Conservation (phyloP, 2,888 invertebrate species). For the Epinotia nisella region DNA sequence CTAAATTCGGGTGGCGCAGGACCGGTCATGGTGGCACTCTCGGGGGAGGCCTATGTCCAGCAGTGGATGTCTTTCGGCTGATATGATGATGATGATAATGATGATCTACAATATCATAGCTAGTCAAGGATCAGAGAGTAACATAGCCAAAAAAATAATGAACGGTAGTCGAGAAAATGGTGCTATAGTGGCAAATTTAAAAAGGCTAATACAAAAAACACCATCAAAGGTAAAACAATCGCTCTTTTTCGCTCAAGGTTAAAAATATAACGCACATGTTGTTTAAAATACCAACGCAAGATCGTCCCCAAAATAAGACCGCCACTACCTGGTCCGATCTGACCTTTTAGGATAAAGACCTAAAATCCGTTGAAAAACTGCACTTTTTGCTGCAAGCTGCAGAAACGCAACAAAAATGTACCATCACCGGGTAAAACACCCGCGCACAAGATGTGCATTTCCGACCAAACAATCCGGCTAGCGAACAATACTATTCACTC, state of each 20-base stretch:
- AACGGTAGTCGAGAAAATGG: neutral
- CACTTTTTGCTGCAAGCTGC: constrained; percentile 25
- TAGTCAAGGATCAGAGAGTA: neutral
- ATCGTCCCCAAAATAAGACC: constrained; percentile 4
- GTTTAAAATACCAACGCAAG: constrained; percentile 2
- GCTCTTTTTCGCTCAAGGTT: neutral
- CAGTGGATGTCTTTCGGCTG: too few species aligned
- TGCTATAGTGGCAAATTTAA: too few species aligned
- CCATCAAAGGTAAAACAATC: neutral
- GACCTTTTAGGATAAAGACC: constrained; percentile 26
- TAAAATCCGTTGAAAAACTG: constrained; percentile 34
- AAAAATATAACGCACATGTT: constrained; percentile 6
- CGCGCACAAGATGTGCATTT: constrained; percentile 65
- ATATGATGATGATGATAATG: too few species aligned
- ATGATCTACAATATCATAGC: neutral
- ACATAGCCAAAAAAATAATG: neutral
- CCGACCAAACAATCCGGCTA: constrained; percentile 57
- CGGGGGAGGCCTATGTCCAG: too few species aligned
- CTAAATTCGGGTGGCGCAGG: too few species aligned
- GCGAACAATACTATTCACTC: constrained; percentile 50
- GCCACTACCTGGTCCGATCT: constrained; percentile 33
- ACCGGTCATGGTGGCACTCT: too few species aligned
- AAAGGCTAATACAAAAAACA: too few species aligned
- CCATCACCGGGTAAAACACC: constrained; percentile 54
- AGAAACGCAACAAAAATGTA: constrained; percentile 24